A percentile compares a stretch with the other conserved stretches of the same genome.
These are phyloP conservation scores for Oplegnathus fasciatus DNA, from an alignment of 2,113 vertebrate genomes.

Conservation along the genomic window DNA sequence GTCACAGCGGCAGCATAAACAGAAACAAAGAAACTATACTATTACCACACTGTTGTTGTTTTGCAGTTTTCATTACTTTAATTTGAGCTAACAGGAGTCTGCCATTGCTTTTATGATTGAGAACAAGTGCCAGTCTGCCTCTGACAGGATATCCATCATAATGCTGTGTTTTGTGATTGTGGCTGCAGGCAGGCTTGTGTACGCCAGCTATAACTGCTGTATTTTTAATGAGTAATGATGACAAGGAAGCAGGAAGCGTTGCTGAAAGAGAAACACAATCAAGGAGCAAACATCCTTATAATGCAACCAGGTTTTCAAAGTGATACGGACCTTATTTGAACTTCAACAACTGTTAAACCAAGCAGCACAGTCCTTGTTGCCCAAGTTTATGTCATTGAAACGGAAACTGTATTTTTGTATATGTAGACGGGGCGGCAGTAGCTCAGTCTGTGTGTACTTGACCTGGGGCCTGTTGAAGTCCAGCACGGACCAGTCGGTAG, in stretches of 20 bases:
- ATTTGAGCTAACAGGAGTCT: slow-evolving; percentile 12
- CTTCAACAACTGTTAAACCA: not conserved
- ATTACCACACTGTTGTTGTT: not conserved
- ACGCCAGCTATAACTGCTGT: slow-evolving; percentile 13
- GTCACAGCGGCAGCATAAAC: not conserved
- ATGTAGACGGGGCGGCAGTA: no score
- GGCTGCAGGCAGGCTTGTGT: slow-evolving; percentile 26
- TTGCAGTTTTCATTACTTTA: not conserved
- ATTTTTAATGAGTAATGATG: slow-evolving; percentile 51
- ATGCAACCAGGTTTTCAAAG: not conserved
- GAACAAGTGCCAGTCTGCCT: not conserved
- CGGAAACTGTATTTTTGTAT: not conserved
- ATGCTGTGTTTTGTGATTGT: not conserved
- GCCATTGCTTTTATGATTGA: slow-evolving; percentile 3
- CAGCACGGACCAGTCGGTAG: no score
- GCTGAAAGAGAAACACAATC: slow-evolving; percentile 15
- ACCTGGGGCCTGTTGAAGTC: no score
- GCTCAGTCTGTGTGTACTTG: no score
- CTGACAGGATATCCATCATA: slow-evolving; percentile 50
- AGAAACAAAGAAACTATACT: not conserved
- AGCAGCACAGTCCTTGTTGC: not conserved
- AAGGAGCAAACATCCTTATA: slow-evolving; percentile 10
- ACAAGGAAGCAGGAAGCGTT: slow-evolving; percentile 1
- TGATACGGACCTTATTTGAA: not conserved
- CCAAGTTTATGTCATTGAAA: not conserved